Base-by-base conservation (phyloP, 2,888 invertebrate species). In the Caenorhabditis macrosperma region DNA sequence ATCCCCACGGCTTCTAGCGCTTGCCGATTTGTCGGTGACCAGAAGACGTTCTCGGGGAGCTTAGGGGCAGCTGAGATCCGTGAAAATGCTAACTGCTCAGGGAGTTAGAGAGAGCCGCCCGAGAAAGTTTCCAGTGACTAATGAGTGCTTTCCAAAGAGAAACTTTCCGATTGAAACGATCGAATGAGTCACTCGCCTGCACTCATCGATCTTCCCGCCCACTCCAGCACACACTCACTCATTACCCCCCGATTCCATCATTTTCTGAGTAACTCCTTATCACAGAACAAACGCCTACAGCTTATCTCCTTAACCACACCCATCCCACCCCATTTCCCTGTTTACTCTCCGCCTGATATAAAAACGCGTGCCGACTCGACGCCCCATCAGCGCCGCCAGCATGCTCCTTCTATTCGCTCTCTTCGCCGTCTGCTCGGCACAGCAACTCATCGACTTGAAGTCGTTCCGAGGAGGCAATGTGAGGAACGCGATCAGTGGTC, bases 371-470 rank as follows among this genome's bases (percentile, higher is more conserved):
- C 26, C 22, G 9, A 26, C 5, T 10, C 12, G 2, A 22, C 26
- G 3, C 15, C 2, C 30, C n/a, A n/a, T n/a, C n/a, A n/a, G n/a
- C n/a, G n/a, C n/a, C n/a, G n/a, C n/a, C n/a, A n/a, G n/a, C 26
- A n/a, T 26, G 22, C 28, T 59, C 12, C 26, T 41, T 9, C 44
- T 44, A 1, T 38, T 57, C 20, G 12, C n/a, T 10, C 17, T 72
- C 10, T 48, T 63, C 10, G 55, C 55, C 9, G 48, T 50, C 0
- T 48, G 55, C 24, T 9, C 20, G 0, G 46, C 44, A 2, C 57
- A 55, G 22, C 30, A 57, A 17, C 26, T 72, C 12, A 7, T 72
- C n/a, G 50, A 28, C 17, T 30, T 72, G 38, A 72, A 48, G n/a
- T 15, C 17, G 0, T 55, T 72, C 24, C 52, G 44, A 24, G 72